A percentile compares a stretch with the other conserved stretches of the same genome.
Evolutionary conservation across 2,797 vertebrate species (phyloP).

Genomic region (Pseudomugil gertrudae): DNA sequence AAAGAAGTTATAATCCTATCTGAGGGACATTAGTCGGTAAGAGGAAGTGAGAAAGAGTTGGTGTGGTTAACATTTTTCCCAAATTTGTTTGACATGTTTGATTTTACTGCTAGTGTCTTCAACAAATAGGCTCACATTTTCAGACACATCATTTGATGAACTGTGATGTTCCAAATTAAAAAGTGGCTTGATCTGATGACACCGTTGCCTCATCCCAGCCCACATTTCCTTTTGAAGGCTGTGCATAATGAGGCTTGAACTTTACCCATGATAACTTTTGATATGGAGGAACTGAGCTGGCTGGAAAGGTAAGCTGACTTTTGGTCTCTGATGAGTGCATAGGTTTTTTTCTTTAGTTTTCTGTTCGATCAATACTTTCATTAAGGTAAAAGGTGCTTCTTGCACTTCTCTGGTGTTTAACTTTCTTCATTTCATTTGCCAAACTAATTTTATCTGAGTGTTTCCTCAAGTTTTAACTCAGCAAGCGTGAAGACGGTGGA

Average conservation of each 20-base stretch:
- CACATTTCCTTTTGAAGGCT: slow-evolving; percentile 69
- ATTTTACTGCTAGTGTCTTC: slow-evolving; percentile 23
- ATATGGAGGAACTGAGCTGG: slow-evolving; percentile 57
- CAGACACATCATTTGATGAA: slow-evolving; percentile 53
- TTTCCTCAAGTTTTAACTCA: slow-evolving; percentile 26
- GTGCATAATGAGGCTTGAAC: slow-evolving; percentile 57
- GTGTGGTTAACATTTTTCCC: slow-evolving; percentile 5
- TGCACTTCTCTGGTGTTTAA: slow-evolving; percentile 20
- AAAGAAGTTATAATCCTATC: slow-evolving; percentile 9
- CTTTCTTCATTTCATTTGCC: neutral
- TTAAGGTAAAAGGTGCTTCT: slow-evolving; percentile 11
- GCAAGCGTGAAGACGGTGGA: slow-evolving; percentile 3
- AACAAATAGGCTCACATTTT: neutral
- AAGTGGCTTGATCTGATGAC: slow-evolving; percentile 69
- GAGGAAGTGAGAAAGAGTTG: slow-evolving; percentile 9
- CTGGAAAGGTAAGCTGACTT: slow-evolving; percentile 49
- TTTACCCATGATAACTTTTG: slow-evolving; percentile 63
- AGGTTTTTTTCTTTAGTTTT: slow-evolving; percentile 10
- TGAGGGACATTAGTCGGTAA: slow-evolving; percentile 21
- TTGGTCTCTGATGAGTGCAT: slow-evolving; percentile 27
- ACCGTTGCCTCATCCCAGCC: slow-evolving; percentile 70
- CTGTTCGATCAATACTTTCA: slow-evolving; percentile 27
- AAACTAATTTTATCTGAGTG: slow-evolving; percentile 35
- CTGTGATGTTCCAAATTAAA: slow-evolving; percentile 75
- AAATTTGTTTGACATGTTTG: slow-evolving; percentile 40